phyloP scores from a whole-genome alignment of 2,113 vertebrate species.

The Oryzias javanicus region DNA sequence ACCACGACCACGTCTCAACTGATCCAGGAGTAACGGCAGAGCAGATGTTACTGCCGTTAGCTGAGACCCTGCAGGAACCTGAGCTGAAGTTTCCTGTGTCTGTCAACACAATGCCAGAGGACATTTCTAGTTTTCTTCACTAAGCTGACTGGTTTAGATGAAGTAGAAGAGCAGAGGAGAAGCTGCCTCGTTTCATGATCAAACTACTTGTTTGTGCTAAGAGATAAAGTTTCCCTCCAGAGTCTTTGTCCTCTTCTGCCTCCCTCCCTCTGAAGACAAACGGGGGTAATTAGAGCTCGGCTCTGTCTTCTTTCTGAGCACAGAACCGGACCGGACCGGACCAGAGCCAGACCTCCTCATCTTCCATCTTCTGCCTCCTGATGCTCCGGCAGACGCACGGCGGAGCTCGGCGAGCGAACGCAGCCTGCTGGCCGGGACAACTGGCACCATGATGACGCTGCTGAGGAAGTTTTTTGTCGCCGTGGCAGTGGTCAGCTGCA shows the following conservation, averaged over 20 bases:
- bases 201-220: conserved; percentile 41
- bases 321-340: background rate
- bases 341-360: background rate
- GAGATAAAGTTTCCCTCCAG: conserved; percentile 32
- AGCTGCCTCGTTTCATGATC: conserved; percentile 56
- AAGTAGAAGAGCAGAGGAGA: too few species aligned
- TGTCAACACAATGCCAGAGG: too few species aligned
- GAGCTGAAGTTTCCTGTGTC: too few species aligned
- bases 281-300: conserved; percentile 22
- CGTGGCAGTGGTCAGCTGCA: background rate
- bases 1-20: too few species aligned
- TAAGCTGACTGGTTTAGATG: too few species aligned
- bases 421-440: background rate
- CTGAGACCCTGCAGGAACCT: too few species aligned
- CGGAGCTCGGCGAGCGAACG: conserved; percentile 1
- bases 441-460: conserved; percentile 1
- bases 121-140: too few species aligned
- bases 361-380: conserved; percentile 21
- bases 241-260: conserved; percentile 1
- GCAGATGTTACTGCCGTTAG: background rate
- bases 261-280: conserved; percentile 17
- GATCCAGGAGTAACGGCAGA: too few species aligned
- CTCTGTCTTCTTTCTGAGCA: background rate
- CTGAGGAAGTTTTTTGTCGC: conserved; percentile 30
- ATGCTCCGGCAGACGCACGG: conserved; percentile 14